Conservation (phyloP, 2,113 vertebrate genomes). For the Hippocampus abdominalis region DNA sequence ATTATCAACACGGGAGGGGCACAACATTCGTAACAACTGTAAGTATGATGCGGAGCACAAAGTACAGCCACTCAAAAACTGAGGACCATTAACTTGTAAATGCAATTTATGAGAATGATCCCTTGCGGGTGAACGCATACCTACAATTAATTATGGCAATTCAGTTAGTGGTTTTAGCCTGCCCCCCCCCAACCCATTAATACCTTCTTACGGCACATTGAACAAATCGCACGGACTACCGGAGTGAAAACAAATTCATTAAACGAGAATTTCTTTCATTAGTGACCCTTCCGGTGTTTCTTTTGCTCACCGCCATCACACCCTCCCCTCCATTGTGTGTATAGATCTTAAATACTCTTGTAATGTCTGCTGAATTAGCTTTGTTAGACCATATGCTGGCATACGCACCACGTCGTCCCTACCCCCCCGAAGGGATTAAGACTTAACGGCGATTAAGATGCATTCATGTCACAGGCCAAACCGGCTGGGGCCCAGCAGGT, state of each 20-base stretch:
- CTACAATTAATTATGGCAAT: too few relatives aligned
- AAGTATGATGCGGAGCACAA: too few relatives aligned
- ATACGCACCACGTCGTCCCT: slow-evolving; percentile 41
- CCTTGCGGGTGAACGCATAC: too few relatives aligned
- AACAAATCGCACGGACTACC: too few relatives aligned
- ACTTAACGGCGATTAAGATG: slow-evolving; percentile 64
- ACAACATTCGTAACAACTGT: too few relatives aligned
- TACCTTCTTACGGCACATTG: too few relatives aligned
- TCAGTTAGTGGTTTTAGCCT: too few relatives aligned
- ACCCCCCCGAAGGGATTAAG: slow-evolving; percentile 59
- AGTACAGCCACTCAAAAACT: too few relatives aligned
- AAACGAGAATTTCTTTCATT: background rate
- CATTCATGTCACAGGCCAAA: slow-evolving; percentile 49
- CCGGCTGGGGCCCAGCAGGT: slow-evolving; percentile 37
- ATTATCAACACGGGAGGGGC: too few relatives aligned
- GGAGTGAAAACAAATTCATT: background rate
- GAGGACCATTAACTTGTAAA: too few relatives aligned
- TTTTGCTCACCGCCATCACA: slow-evolving; percentile 14
- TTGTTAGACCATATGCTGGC: slow-evolving; percentile 60
- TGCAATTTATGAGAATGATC: too few relatives aligned
- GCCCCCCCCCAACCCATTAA: too few relatives aligned
- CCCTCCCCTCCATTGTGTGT: slow-evolving; percentile 5
- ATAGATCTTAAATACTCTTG: slow-evolving; percentile 4
- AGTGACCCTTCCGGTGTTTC: background rate
- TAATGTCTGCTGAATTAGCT: slow-evolving; percentile 43